Percentiles rank a stretch among this genome's conserved stretches.
These are phyloP conservation scores for Drosophila neocordata DNA, from an alignment of 1,140 invertebrate genomes.

Conservation along the genomic window DNA sequence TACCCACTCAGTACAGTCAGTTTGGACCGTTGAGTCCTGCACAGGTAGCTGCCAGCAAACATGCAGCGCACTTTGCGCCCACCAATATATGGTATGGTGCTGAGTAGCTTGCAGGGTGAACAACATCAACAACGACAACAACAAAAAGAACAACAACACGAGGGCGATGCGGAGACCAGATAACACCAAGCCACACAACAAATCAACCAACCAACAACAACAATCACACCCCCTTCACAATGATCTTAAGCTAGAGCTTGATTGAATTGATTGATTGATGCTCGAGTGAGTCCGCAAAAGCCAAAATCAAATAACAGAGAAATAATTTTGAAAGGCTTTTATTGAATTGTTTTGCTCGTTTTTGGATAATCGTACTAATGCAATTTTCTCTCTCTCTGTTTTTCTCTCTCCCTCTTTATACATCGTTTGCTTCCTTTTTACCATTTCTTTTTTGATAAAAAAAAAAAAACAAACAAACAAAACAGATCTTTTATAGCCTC, in stretches of 20 bases:
- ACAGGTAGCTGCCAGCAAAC: slow-evolving; percentile 85
- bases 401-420: background rate
- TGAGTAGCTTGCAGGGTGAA: slow-evolving; percentile 72
- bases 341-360: background rate
- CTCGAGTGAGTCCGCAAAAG: slow-evolving; percentile 81
- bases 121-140: slow-evolving; percentile 33
- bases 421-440: background rate
- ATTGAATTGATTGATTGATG: slow-evolving; percentile 72
- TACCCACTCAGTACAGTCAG: slow-evolving; percentile 86
- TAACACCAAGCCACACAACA: slow-evolving; percentile 39
- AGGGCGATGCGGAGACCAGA: slow-evolving; percentile 9
- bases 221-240: slow-evolving; percentile 40
- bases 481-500: slow-evolving; percentile 76
- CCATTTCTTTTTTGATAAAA: background rate
- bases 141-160: slow-evolving; percentile 22
- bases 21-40: slow-evolving; percentile 88
- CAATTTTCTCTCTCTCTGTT: background rate
- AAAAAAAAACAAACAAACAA: too few species aligned
- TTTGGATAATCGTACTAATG: slow-evolving; percentile 15
- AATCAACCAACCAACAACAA: slow-evolving; percentile 33
- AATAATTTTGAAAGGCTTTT: slow-evolving; percentile 28
- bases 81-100: slow-evolving; percentile 90
- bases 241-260: slow-evolving; percentile 43
- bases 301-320: slow-evolving; percentile 38
- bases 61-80: slow-evolving; percentile 88